A percentile compares a stretch with the other conserved stretches of the same genome.
Evolutionary conservation across 2,888 invertebrate genomes (phyloP).

Genomic region (Scaptomyza tumidula): DNA sequence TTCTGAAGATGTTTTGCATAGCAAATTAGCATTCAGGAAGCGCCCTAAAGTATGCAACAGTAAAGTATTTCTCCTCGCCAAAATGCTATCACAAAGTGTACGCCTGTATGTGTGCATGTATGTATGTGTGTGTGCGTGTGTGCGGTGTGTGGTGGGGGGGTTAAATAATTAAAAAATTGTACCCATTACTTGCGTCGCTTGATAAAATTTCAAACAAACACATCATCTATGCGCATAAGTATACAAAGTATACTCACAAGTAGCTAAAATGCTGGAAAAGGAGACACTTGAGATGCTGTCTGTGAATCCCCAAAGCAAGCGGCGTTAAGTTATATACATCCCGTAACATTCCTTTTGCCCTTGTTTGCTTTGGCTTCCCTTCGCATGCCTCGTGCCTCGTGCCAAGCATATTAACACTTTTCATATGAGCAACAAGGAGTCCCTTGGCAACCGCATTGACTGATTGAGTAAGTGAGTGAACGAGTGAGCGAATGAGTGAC

Average conservation of each 20-base stretch:
- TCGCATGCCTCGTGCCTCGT: constrained; percentile 20
- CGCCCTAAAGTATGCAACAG: constrained; percentile 50
- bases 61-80: constrained; percentile 8
- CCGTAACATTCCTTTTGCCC: background rate
- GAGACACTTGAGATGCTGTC: constrained; percentile 76
- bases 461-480: constrained; percentile 31
- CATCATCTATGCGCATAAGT: constrained; percentile 24
- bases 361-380: background rate
- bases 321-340: background rate
- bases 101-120: background rate
- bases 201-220: constrained; percentile 73
- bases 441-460: constrained; percentile 77
- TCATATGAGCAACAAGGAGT: constrained; percentile 50
- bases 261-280: constrained; percentile 48
- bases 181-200: constrained; percentile 77
- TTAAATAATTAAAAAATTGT: constrained; percentile 80
- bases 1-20: constrained; percentile 77
- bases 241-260: constrained; percentile 29
- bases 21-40: constrained; percentile 69
- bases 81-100: constrained; percentile 5
- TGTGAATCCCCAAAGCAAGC: constrained; percentile 39
- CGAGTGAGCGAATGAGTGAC: constrained; percentile 28
- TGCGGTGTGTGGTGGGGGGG: constrained; percentile 25
- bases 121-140: constrained; percentile 9
- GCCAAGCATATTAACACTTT: constrained; percentile 75